phyloP scores from a whole-genome alignment of 2,797 vertebrate species.

The Uromys caudimaculatus region DNA sequence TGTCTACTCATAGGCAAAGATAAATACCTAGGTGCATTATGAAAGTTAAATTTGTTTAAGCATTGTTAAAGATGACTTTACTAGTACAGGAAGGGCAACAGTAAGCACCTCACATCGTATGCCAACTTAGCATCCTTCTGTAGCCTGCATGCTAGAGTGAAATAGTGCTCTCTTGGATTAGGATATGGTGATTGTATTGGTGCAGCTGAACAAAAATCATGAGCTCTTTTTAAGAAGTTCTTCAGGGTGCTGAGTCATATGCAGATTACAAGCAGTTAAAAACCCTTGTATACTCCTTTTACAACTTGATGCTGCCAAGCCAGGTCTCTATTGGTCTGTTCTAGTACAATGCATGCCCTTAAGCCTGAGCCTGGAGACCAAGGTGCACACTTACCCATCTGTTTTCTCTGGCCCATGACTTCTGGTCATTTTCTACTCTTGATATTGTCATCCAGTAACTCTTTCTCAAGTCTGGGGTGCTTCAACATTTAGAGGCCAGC shows the following conservation, averaged over 20 bases:
- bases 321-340: conserved; percentile 49
- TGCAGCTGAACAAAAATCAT: conserved; percentile 23
- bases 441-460: conserved; percentile 35
- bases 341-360: conserved; percentile 9
- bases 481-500: conserved; percentile 46
- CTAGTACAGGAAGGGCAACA: neutral
- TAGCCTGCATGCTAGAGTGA: conserved; percentile 7
- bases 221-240: conserved; percentile 31
- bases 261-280: conserved; percentile 59
- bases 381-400: conserved; percentile 15
- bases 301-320: conserved; percentile 54
- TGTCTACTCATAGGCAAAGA: conserved; percentile 13
- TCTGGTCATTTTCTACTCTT: conserved; percentile 24
- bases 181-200: conserved; percentile 9
- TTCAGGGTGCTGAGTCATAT: conserved; percentile 61
- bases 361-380: conserved; percentile 20
- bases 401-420: neutral
- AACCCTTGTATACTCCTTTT: conserved; percentile 48
- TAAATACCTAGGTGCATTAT: neutral
- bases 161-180: neutral
- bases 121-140: conserved; percentile 25
- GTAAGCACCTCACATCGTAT: neutral
- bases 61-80: conserved; percentile 40
- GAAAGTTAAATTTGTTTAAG: conserved; percentile 22
- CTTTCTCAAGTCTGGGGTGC: neutral